Conservation (phyloP, 2,888 invertebrate genomes). For the Hypsopygia costalis region DNA sequence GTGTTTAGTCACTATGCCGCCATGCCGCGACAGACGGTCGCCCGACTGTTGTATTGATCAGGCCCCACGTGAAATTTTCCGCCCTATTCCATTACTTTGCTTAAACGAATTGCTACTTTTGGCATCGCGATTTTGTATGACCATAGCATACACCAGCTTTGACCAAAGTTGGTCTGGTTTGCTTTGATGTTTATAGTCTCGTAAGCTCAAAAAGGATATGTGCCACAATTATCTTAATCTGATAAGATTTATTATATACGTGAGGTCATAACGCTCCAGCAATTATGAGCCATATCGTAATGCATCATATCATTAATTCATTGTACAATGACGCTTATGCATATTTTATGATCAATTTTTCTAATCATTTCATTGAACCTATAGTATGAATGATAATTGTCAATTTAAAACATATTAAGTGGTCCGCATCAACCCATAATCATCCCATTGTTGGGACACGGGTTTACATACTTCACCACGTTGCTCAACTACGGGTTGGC, state of each 20-base stretch:
- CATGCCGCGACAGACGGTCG: slow-evolving; percentile 66
- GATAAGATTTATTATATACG: no score
- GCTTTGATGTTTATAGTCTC: not conserved
- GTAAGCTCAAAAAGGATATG: not conserved
- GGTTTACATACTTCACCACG: no score
- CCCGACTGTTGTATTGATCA: slow-evolving; percentile 75
- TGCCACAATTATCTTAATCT: no score
- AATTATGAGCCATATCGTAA: not conserved
- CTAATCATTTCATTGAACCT: not conserved
- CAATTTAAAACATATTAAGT: slow-evolving; percentile 19
- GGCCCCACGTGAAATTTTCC: slow-evolving; percentile 61
- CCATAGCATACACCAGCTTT: not conserved
- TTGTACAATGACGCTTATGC: no score
- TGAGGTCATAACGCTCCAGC: no score
- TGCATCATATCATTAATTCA: not conserved
- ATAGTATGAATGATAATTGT: not conserved
- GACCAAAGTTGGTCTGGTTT: not conserved
- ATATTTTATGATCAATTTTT: no score
- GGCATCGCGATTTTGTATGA: not conserved
- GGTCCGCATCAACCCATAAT: no score
- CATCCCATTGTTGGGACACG: no score
- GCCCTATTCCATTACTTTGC: slow-evolving; percentile 18
- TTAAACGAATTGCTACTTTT: not conserved
- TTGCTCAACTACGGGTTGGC: no score
- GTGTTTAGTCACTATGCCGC: slow-evolving; percentile 71